phyloP scores from a whole-genome alignment of 2,113 vertebrate species.

The Ploceus nigricollis region DNA sequence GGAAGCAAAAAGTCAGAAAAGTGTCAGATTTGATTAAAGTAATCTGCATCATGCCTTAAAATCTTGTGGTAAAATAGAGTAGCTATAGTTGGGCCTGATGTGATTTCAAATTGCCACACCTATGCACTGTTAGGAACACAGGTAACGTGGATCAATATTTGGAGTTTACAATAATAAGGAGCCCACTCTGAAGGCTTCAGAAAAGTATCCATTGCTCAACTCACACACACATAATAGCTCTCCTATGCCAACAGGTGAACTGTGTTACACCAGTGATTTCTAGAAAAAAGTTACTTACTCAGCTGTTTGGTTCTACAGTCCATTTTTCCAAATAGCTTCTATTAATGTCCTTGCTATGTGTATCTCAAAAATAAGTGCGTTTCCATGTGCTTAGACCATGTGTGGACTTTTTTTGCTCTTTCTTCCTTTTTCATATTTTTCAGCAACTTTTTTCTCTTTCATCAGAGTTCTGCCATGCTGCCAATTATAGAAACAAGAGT shows the following conservation, averaged over 20 bases:
- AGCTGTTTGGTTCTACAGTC: neutral
- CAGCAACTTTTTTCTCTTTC: neutral
- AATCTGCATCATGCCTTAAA: neutral
- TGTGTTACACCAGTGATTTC: neutral
- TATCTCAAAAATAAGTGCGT: neutral
- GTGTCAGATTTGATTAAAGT: neutral
- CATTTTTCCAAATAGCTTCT: neutral
- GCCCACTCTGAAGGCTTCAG: neutral
- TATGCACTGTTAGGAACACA: neutral
- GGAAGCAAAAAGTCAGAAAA: neutral
- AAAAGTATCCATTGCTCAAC: neutral
- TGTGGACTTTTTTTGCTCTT: neutral
- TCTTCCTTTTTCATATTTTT: neutral
- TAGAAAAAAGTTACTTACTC: neutral
- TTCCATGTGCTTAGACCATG: neutral
- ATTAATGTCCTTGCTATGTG: neutral
- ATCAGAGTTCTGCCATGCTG: neutral
- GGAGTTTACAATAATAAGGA: neutral
- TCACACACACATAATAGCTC: neutral
- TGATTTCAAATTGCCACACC: neutral
- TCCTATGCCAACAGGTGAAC: neutral
- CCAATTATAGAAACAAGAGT: neutral
- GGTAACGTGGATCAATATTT: neutral
- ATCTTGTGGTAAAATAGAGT: neutral
- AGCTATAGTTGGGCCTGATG: neutral